Percentiles rank a stretch among this genome's conserved stretches.
These are phyloP conservation scores for Laterallus jamaicensis DNA, from an alignment of 2,113 vertebrate genomes.

Conservation along the genomic window DNA sequence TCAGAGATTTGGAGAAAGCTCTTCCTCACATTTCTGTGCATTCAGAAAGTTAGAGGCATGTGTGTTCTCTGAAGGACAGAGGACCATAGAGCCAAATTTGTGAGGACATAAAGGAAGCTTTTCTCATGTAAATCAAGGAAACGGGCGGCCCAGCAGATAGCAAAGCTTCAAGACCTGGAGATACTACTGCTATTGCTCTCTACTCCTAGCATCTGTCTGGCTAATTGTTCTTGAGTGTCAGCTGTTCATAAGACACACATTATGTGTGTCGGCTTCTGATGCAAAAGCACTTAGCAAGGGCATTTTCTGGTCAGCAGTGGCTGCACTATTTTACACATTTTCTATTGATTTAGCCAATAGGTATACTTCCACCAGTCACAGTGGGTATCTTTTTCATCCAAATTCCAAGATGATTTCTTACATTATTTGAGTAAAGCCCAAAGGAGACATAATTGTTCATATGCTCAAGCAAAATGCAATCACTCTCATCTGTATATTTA, in stretches of 20 bases:
- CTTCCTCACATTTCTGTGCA: neutral
- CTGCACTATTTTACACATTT: neutral
- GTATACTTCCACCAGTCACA: neutral
- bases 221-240: neutral
- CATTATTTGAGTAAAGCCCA: neutral
- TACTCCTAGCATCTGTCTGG: neutral
- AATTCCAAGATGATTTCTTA: neutral
- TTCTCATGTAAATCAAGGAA: neutral
- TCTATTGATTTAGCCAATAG: neutral
- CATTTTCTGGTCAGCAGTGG: neutral
- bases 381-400: neutral
- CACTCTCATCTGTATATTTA: neutral
- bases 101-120: neutral
- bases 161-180: neutral
- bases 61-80: neutral
- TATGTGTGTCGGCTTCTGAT: fast-evolving
- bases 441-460: neutral
- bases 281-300: neutral
- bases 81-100: neutral
- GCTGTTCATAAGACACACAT: neutral
- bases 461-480: neutral
- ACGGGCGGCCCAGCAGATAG: fast-evolving
- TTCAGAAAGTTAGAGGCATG: neutral
- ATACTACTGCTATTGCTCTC: neutral
- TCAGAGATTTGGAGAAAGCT: neutral